Evolutionary conservation across 2,113 vertebrate genomes (phyloP).

Genomic region (Anarhynchus alexandrinus): DNA sequence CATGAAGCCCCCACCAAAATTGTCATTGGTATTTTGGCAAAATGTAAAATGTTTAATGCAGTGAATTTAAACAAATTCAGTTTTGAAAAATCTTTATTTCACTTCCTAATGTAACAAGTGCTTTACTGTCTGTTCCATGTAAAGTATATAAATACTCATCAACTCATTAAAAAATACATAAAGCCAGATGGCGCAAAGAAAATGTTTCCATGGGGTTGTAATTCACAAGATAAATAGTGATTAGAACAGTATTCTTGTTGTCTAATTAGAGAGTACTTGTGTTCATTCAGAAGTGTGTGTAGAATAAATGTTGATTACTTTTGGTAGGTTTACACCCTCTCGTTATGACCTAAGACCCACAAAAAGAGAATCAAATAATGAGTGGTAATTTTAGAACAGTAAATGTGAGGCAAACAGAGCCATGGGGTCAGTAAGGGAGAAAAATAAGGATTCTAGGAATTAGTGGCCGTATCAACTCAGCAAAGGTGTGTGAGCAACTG

Average conservation of each 20-base stretch:
- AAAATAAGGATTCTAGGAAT: neutral
- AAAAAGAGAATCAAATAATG: neutral
- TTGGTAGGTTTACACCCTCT: neutral
- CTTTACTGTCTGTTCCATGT: neutral
- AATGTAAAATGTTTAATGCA: neutral
- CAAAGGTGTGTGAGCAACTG: neutral
- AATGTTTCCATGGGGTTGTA: neutral
- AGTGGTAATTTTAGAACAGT: neutral
- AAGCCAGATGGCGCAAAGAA: conserved; percentile 15
- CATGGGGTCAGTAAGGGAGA: neutral
- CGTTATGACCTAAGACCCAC: neutral
- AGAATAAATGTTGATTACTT: neutral
- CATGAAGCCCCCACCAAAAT: neutral
- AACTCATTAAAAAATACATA: conserved; percentile 23
- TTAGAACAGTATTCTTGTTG: conserved; percentile 14
- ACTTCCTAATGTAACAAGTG: neutral
- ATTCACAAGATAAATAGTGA: conserved; percentile 40
- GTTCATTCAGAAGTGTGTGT: neutral
- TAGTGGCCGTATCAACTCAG: neutral
- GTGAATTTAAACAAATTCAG: neutral
- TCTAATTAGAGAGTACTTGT: conserved; percentile 8
- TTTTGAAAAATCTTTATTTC: neutral
- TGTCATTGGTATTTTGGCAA: neutral
- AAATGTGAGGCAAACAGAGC: neutral
- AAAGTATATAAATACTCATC: conserved; percentile 9